Evolutionary conservation across 2,888 invertebrate genomes (phyloP), one percentile per base, ranked within the genome.

Genomic region (Stegana nigrithorax): DNA sequence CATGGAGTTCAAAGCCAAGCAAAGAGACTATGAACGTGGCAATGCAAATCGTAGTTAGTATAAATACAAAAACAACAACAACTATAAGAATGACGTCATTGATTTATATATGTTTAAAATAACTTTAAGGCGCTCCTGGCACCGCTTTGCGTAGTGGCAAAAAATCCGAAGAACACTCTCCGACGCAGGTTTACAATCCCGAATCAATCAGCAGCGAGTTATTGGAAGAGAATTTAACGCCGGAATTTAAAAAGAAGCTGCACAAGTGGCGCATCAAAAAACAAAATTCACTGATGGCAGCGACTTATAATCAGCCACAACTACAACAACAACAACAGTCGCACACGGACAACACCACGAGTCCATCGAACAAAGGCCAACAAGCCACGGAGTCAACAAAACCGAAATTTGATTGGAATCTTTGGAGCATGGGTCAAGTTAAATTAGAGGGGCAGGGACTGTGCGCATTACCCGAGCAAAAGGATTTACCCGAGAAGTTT

Each of bases 201-300:
- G 82, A 82, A 50, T 71, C 83, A 6, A 59, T 77, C 66, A 82
- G 83, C 51, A 76, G 84, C 2, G 84, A 83, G 42, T 67, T 81
- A 25, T 68, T 84, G 12, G 92, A 92, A 72, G 92, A 92, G 61
- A 91, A 92, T 78, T 83, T 94, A 5, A 91, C 93, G 1, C 90
- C 93, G 0, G 93, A 93, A 75, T 94, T 94, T 80, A 89, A 91
- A 56, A 93, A 93, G 83, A 95, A 95, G 82, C 86, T 96, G 26
- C 91, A 92, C 69, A 95, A 95, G 83, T 96, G 95, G 96, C 92
- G 95, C 77, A 90, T 90, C 59, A 90, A 85, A 72, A 78, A 78
- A 56, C 76, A 79, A 63, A 72, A 63, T 45, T 75, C 77, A 5
- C 57, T 78, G n/a, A 68, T 71, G 39, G 69, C 68, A 2, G 59